Base-by-base conservation (phyloP, 2,113 vertebrate genomes). In the Haemorhous mexicanus region DNA sequence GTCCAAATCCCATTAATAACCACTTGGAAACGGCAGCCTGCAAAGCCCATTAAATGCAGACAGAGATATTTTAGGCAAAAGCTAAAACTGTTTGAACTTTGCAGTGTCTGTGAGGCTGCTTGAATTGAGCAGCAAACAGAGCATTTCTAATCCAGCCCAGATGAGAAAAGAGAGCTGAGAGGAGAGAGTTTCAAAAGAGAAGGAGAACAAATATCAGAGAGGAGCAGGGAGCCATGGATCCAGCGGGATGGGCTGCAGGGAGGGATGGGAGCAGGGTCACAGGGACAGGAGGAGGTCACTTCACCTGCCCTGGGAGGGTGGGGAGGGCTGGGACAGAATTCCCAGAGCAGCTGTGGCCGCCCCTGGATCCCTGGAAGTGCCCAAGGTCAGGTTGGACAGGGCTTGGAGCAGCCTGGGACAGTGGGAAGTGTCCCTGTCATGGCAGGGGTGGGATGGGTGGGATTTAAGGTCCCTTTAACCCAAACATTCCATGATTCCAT, bases 121-220 rank as follows among this genome's bases (percentile, higher is more conserved):
- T 22, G 89, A 82, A 91, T 49, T 56, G 93, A 70, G 83, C 21
- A 43, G 84, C 93, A 94, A 95, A 87, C 95, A 61, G 93, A 96
- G 95, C 90, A 67, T 89, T 87, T n/a, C 95, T 95, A 89, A 96
- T 94, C 95, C 96, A 69, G 53, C 61, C 74, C 37, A 5, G 78
- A 27, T 3, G 70, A 82, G 90, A 28, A 32, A 33, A 35, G 84
- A 27, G 90, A 69, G 63, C 47, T 33, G 61, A 47, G 76, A 81
- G 76, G n/a, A 59, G 26, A 49, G 11, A 10, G 30, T 21, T 70
- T 20, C 6, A 21, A 33, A 77, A n/a, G 74, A 87, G 39, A 37
- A 67, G 74, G 68, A 35, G 43, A 70, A 80, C 33, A 50, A 77
- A 39, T 2, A 70, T 41, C 80, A 66, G 80, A 23, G 52, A 50